These are phyloP conservation scores for Drosophila recens DNA, from an alignment of 2,888 invertebrate species.

Conservation along the genomic window DNA sequence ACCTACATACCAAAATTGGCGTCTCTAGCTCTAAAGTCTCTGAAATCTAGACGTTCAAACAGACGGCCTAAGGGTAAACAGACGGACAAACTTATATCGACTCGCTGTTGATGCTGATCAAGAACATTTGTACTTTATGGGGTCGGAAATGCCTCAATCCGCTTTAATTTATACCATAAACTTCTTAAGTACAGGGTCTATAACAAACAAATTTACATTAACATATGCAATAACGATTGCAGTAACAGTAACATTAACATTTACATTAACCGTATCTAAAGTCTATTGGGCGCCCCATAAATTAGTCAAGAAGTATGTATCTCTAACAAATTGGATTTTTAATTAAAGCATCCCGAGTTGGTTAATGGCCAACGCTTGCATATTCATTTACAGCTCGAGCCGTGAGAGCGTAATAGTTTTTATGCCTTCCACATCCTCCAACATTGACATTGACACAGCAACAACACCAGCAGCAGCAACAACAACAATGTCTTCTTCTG, in stretches of 20 bases:
- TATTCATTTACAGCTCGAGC: conserved; percentile 70
- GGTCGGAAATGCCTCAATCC: no score
- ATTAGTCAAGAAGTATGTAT: conserved; percentile 62
- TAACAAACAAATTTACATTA: conserved; percentile 6
- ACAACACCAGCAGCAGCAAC: conserved; percentile 14
- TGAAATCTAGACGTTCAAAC: no score
- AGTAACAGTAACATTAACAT: conserved; percentile 30
- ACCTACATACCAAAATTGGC: no score
- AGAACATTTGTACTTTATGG: no score
- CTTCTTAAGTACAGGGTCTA: no score
- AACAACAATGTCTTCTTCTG: conserved; percentile 40
- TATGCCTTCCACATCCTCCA: conserved; percentile 46
- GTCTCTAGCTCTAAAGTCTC: no score
- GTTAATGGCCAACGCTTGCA: conserved; percentile 72
- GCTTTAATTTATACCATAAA: no score
- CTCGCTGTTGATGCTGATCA: no score
- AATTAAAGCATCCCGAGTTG: conserved; percentile 61
- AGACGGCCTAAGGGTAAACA: no score
- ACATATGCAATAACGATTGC: no score
- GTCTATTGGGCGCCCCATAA: conserved; percentile 67
- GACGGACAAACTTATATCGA: no score
- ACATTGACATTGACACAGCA: conserved; percentile 61
- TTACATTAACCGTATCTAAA: conserved; percentile 17
- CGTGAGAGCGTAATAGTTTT: conserved; percentile 74
- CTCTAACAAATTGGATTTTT: conserved; percentile 80